A percentile compares a stretch with the other conserved stretches of the same genome.
Evolutionary conservation across 1,140 invertebrate species (phyloP).

Genomic region (Saccostrea cuccullata): DNA sequence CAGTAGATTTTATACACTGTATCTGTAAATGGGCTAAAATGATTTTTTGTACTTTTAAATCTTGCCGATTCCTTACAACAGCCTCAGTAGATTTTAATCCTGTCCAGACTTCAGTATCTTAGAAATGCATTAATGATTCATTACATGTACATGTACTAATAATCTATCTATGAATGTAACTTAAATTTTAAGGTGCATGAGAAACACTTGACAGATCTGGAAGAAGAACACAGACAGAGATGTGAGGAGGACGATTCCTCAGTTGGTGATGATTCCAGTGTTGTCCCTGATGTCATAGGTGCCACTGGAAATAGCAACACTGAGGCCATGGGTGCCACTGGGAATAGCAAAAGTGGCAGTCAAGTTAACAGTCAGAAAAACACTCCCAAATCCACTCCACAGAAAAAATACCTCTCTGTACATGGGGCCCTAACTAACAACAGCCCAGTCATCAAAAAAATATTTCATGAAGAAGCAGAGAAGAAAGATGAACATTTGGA

Average conservation of each 20-base stretch:
- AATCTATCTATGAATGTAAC: not conserved
- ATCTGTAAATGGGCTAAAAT: no score
- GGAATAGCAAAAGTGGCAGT: not conserved
- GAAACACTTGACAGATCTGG: slow-evolving; percentile 16
- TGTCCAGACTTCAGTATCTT: no score
- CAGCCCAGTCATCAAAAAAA: not conserved
- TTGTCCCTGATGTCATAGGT: not conserved
- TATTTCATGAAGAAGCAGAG: not conserved
- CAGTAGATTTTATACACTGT: no score
- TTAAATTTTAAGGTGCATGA: slow-evolving; percentile 21
- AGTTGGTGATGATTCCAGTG: not conserved
- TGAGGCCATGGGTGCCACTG: not conserved
- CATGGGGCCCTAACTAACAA: slow-evolving; percentile 6
- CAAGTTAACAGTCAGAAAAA: not conserved
- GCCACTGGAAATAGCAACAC: not conserved
- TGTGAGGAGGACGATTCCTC: not conserved
- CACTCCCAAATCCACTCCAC: not conserved
- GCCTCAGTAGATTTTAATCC: no score
- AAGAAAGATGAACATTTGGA: not conserved
- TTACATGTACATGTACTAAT: no score
- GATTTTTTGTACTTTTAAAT: no score
- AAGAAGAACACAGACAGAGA: not conserved
- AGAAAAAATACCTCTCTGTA: slow-evolving; percentile 13
- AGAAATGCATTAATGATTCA: no score
- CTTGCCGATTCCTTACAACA: no score